A percentile compares a stretch with the other conserved stretches of the same genome.
Conservation (phyloP, 2,888 invertebrate species). For the Crossocerus cetratus region DNA sequence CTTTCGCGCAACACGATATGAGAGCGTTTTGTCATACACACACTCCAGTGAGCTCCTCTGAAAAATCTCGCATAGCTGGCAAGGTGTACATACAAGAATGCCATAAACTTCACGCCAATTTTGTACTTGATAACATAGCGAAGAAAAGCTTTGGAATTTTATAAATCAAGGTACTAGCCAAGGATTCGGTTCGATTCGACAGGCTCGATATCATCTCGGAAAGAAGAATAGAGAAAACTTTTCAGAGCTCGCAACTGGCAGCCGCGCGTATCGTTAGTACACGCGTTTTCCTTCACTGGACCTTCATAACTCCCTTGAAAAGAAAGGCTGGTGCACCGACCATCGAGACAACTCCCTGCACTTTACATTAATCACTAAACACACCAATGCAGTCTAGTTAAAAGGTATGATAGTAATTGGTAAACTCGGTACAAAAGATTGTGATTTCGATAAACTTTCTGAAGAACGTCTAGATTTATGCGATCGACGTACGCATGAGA, state of each 20-base stretch:
- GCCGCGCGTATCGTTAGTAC: no score
- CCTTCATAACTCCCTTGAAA: no score
- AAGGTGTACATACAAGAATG: constrained; percentile 24
- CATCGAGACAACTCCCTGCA: constrained; percentile 15
- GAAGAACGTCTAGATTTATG: constrained; percentile 29
- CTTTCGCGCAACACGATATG: constrained; percentile 44
- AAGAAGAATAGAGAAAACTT: not conserved
- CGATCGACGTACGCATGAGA: constrained; percentile 22
- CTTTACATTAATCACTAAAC: constrained; percentile 17
- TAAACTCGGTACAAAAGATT: constrained; percentile 24
- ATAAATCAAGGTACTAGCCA: no score
- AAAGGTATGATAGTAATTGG: constrained; percentile 17
- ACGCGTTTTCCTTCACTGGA: no score
- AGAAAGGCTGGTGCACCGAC: constrained; percentile 6
- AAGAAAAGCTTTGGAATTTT: constrained; percentile 28
- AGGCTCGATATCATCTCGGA: no score
- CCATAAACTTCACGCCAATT: constrained; percentile 49
- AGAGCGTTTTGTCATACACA: constrained; percentile 42
- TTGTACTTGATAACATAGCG: constrained; percentile 35
- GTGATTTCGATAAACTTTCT: constrained; percentile 1
- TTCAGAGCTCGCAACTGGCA: constrained; percentile 6
- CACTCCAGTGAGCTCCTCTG: no score
- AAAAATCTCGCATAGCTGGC: no score
- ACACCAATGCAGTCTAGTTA: constrained; percentile 29
- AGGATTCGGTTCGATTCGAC: no score